Base-by-base conservation (phyloP, 2,888 invertebrate species). In the Dendrolimus houi region DNA sequence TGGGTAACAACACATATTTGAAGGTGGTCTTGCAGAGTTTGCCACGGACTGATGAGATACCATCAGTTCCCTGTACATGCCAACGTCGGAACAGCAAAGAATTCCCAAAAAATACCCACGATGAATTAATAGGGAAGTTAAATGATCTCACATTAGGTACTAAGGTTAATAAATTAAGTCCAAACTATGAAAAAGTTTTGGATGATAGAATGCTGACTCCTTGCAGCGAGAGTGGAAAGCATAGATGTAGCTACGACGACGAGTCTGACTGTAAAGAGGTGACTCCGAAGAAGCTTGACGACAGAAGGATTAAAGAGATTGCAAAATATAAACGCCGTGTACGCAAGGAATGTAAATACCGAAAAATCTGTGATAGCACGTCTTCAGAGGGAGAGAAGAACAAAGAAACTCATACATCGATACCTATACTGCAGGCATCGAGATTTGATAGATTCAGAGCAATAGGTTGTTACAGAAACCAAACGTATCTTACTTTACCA, bases 221-320 rank as follows among this genome's bases (percentile, higher is more conserved):
- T 0, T 96, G 95, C 81, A 94, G 93, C 65, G 92, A 94, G 65
- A 95, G 92, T 59, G 96, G 95, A 0, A 95, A 95, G 75, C 96
- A 96, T 76, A 94, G 94, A 64, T 96, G 96, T 80, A 93, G 92
- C 58, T 95, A 95, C 71, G 93, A 94, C 67, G 94, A 94, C 52
- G 95, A 95, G 67, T 93, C 94, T 2, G 93, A 92, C 68, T 83
- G 74, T 52, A 87, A 82, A 10, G 71, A 74, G 6, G 75, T 72
- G 58, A 71, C 68, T 53, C 78, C 81, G 52, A 87, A 86, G 65
- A 84, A 80, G 63, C 61, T 84, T 1, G 88, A 91, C 66, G 90
- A 91, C 56, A 66, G 79, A 54, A 67, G 89, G 40, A 29, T 87
- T 55, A 91, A 89, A 67, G 90, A 91, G 70, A 89, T 90, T 60